Evolutionary conservation across 1,140 invertebrate species (phyloP), one percentile per base, ranked within the genome.

Genomic region (Anoplolepis gracilipes): DNA sequence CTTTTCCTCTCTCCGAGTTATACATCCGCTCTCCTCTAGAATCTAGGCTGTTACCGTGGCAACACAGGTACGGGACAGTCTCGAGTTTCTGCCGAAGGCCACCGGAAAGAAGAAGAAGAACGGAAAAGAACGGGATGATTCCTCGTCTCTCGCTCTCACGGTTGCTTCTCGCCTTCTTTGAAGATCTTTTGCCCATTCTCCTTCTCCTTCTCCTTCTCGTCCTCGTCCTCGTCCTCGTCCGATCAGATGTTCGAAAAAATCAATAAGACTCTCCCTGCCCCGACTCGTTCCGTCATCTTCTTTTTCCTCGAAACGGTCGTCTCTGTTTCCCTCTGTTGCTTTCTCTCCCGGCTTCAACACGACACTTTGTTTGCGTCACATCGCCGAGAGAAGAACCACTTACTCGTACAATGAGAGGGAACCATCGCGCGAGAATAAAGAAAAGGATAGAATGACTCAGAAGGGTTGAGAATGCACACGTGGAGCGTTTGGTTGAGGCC

Each of bases 41-140:
- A 91, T 90, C 90, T 91, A 88, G 90, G 90, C 88, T 91, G 88
- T 91, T 91, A 87, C 90, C 90, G 57, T 91, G 87, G 90, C 88
- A 91, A 91, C 90, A 87, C 89, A 88, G 89, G 75, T 81, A 90
- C 28, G 6, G 22, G 59, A 73, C 67, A 30, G n/a, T n/a, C 36
- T 25, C 33, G 65, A 62, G 62, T 55, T 25, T 65, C 39, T 33
- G 16, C 33, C 69, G 79, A 85, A 86, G 85, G 84, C 85, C 82
- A 85, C n/a, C 53, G 42, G 19, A 82, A 33, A 25, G 16, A n/a
- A 81, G 25, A n/a, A 81, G 25, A 67, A 22, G 22, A 49, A 59
- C 5, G 72, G 62, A 28, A 19, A 62, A 55, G 62, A 77, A 72
- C 33, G 65, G 16, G 6, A 36, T 22, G 33, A n/a, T 16, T 64